A percentile compares a stretch with the other conserved stretches of the same genome.
phyloP scores from a whole-genome alignment of 1,140 invertebrate species.

The Euglossa dilemma region DNA sequence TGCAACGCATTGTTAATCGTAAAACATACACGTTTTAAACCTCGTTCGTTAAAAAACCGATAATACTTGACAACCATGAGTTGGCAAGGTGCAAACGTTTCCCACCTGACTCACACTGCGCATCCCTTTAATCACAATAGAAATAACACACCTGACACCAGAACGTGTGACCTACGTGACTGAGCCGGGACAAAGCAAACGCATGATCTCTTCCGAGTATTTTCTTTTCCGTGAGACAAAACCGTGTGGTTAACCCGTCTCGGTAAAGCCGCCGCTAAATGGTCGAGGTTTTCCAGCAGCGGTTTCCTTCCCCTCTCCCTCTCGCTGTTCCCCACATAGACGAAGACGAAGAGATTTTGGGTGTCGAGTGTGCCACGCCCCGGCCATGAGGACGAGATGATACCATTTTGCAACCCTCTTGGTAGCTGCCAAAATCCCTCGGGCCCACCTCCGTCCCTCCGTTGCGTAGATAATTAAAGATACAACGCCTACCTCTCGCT shows the following conservation, averaged over 20 bases:
- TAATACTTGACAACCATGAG: too few relatives aligned
- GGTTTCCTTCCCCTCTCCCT: constrained; percentile 12
- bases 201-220: neutral
- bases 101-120: too few relatives aligned
- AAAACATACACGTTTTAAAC: too few relatives aligned
- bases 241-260: neutral
- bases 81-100: too few relatives aligned
- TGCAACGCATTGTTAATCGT: too few relatives aligned
- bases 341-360: constrained; percentile 61
- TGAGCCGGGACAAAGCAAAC: neutral
- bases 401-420: constrained; percentile 69
- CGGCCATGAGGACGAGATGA: constrained; percentile 74
- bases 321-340: constrained; percentile 22
- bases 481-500: constrained; percentile 70
- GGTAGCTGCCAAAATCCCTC: constrained; percentile 62
- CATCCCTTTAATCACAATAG: too few relatives aligned
- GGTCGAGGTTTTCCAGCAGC: constrained; percentile 30
- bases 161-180: too few relatives aligned
- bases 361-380: constrained; percentile 71
- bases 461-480: constrained; percentile 77
- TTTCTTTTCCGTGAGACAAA: neutral
- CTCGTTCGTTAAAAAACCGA: too few relatives aligned
- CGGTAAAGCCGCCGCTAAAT: constrained; percentile 20
- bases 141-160: too few relatives aligned
- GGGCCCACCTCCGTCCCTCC: constrained; percentile 53